Evolutionary conservation across 1,140 invertebrate species (phyloP).

Genomic region (Mercenaria mercenaria): DNA sequence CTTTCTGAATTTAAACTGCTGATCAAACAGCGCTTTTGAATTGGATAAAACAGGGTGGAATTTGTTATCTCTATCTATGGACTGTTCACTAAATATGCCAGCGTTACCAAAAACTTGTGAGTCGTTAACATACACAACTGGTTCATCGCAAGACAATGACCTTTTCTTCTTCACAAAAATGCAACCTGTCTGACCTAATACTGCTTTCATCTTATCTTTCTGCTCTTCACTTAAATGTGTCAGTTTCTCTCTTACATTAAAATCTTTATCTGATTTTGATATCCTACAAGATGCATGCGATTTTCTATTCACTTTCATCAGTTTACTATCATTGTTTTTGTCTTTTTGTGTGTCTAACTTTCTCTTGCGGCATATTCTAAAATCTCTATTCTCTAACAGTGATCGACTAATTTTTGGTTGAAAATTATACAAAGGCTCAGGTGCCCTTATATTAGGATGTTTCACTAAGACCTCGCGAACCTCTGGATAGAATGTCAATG

Average conservation of each 20-base stretch:
- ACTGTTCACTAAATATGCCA: not conserved
- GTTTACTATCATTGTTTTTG: not conserved
- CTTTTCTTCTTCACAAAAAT: conserved; percentile 62
- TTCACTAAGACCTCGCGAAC: not conserved
- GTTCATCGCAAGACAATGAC: conserved; percentile 41
- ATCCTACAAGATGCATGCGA: not conserved
- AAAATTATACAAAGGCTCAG: not conserved
- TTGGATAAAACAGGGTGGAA: not conserved
- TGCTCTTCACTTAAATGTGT: conserved; percentile 29
- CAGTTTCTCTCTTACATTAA: conserved; percentile 41
- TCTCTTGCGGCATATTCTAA: conserved; percentile 3
- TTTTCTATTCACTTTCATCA: conserved; percentile 31
- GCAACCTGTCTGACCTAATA: conserved; percentile 44
- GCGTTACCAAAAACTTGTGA: not conserved
- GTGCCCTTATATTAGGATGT: not conserved
- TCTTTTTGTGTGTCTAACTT: not conserved
- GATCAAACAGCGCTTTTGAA: not conserved
- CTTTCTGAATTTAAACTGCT: not conserved
- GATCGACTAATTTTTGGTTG: not conserved
- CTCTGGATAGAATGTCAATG: not conserved
- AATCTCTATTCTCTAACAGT: not conserved
- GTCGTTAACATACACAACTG: conserved; percentile 29
- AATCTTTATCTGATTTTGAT: conserved; percentile 25
- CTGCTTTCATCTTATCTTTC: conserved; percentile 38
- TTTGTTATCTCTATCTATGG: not conserved